phyloP scores from a whole-genome alignment of 2,888 invertebrate genomes.

The Helleia helle region DNA sequence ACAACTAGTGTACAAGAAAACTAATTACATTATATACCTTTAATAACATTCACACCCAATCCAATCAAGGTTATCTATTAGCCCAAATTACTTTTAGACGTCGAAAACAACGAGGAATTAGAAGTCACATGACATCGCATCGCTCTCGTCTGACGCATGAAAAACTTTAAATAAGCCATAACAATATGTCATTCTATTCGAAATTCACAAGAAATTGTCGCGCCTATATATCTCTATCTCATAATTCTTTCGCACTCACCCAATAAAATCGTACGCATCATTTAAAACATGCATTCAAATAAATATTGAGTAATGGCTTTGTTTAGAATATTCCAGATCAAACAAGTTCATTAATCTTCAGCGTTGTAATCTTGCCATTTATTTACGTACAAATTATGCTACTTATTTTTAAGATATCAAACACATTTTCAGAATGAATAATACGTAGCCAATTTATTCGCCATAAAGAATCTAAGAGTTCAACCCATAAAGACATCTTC shows the following conservation, averaged over 20 bases:
- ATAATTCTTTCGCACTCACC: constrained; percentile 45
- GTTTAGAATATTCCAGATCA: neutral
- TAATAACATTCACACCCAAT: too few relatives aligned
- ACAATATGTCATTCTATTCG: constrained; percentile 41
- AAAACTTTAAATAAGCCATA: constrained; percentile 55
- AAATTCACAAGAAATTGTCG: constrained; percentile 40
- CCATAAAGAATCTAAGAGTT: too few relatives aligned
- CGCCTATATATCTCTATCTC: constrained; percentile 29
- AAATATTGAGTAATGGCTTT: constrained; percentile 4
- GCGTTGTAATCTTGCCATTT: neutral
- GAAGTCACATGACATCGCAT: constrained; percentile 49
- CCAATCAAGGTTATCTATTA: too few relatives aligned
- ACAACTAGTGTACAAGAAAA: too few relatives aligned
- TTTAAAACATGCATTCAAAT: constrained; percentile 22
- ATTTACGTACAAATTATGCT: too few relatives aligned
- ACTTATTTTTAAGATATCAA: too few relatives aligned
- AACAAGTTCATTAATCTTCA: constrained; percentile 1
- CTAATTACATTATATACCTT: too few relatives aligned
- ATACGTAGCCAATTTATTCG: too few relatives aligned
- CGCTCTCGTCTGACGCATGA: constrained; percentile 46
- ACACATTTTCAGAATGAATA: too few relatives aligned
- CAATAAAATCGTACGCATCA: constrained; percentile 23
- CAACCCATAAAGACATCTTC: too few relatives aligned
- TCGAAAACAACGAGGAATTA: constrained; percentile 40
- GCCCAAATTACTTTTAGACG: constrained; percentile 24